Evolutionary conservation across 2,113 vertebrate species (phyloP), one percentile per base, ranked within the genome.

Genomic region (Onychostoma macrolepis): DNA sequence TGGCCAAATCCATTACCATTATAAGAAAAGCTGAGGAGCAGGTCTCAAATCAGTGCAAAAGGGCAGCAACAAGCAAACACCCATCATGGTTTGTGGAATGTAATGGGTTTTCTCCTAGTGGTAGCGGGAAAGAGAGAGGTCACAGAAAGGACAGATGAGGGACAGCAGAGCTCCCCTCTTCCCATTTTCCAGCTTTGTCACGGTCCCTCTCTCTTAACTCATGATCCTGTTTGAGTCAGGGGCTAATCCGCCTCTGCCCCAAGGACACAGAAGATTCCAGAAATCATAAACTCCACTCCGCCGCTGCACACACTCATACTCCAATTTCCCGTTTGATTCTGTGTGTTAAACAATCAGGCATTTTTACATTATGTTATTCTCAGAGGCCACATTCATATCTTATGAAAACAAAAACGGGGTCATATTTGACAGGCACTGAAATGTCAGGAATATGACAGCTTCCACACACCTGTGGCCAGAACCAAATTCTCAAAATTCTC

Each of bases 121-220:
- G 15, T 85, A 45, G 77, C 61, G 38, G 77, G 79, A 69, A 53
- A 67, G 58, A 50, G 24, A 67, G 86, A 74, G 88, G 86, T 89
- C 88, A 87, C 19, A 8, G 79, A 89, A 76, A 87, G 88, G 88
- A 87, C 86, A 82, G 71, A 48, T 82, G 80, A 69, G 80, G 61
- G 80, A 69, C 80, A 78, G 43, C 76, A 78, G 76, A 78, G 48
- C 15, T 78, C 43, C 48, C 48, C 8, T 63, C 72, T 43, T 83
- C 87, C 88, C 86, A 89, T 89, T 89, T 89, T 86, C 83, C 45
- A 75, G 86, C 84, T 89, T 89, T 78, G 86, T 87, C 88, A 87
- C 79, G 88, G 88, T 83, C 61, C 83, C 41, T 67, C 48, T 87
- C 67, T 85, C 86, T 78, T 84, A 78, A 87, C 61, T 82, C 88